phyloP scores from a whole-genome alignment of 1,140 invertebrate genomes.

The Thalassaphorura encarpata region DNA sequence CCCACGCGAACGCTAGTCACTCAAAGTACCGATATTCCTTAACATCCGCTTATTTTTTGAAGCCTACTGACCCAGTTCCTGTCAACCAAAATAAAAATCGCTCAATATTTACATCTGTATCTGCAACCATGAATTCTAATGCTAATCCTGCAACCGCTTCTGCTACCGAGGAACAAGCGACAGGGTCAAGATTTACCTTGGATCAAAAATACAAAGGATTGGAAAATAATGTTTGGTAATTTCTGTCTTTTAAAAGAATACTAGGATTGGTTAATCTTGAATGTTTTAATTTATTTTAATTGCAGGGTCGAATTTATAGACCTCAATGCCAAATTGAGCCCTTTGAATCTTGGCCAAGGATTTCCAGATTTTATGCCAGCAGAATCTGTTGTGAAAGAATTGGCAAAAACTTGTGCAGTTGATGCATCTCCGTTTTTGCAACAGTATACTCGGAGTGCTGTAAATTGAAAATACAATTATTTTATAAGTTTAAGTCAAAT shows the following conservation, averaged over 20 bases:
- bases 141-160: no score
- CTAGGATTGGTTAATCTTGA: not conserved
- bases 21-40: no score
- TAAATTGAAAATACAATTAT: conserved; percentile 41
- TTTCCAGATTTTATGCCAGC: conserved; percentile 53
- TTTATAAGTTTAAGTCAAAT: not conserved
- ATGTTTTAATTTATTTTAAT: conserved; percentile 21
- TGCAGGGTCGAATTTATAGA: conserved; percentile 89
- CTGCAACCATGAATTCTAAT: no score
- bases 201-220: conserved; percentile 49
- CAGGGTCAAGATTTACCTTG: conserved; percentile 49
- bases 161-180: no score
- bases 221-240: conserved; percentile 46
- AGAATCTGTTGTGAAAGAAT: conserved; percentile 14
- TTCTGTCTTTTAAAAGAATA: conserved; percentile 1
- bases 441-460: conserved; percentile 52
- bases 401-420: conserved; percentile 14
- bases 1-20: no score
- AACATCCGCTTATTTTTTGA: no score
- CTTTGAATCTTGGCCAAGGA: conserved; percentile 92
- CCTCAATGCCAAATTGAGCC: conserved; percentile 74
- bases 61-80: no score
- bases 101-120: no score
- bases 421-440: conserved; percentile 11
- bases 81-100: no score